phyloP scores from a whole-genome alignment of 2,888 invertebrate genomes.

The Heliconius cydno region DNA sequence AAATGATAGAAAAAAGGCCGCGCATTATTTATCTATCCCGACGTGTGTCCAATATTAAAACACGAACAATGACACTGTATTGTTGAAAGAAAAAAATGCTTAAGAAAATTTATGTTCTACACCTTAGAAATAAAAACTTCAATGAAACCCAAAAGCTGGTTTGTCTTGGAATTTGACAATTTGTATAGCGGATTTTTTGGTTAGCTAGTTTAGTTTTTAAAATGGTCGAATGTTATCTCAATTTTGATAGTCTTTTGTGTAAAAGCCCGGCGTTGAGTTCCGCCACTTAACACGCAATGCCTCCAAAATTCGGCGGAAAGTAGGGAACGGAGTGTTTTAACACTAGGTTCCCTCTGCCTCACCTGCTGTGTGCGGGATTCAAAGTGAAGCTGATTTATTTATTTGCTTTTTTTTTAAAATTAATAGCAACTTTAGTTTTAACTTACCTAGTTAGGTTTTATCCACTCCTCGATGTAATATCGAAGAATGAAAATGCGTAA shows the following conservation, averaged over 20 bases:
- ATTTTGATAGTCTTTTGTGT: conserved; percentile 22
- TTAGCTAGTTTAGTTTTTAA: conserved; percentile 56
- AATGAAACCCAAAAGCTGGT: conserved; percentile 41
- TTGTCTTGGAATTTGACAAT: conserved; percentile 31
- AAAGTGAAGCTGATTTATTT: no score
- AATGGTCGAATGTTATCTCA: conserved; percentile 51
- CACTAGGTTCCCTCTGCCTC: no score
- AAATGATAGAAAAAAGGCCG: conserved; percentile 65
- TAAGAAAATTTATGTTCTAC: conserved; percentile 68
- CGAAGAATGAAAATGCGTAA: not conserved
- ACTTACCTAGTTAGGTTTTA: no score
- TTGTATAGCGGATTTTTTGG: conserved; percentile 29
- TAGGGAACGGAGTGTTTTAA: no score
- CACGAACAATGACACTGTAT: conserved; percentile 77
- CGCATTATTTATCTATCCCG: conserved; percentile 77
- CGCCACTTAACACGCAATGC: no score
- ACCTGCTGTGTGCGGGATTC: no score
- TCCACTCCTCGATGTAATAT: no score
- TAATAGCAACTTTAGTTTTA: no score
- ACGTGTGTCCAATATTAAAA: conserved; percentile 78
- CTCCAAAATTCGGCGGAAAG: no score
- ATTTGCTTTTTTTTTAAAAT: no score
- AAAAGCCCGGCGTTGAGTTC: not conserved
- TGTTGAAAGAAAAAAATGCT: conserved; percentile 70
- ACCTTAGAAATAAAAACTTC: conserved; percentile 46